phyloP scores from a whole-genome alignment of 2,113 vertebrate genomes.

The Eublepharis macularius region DNA sequence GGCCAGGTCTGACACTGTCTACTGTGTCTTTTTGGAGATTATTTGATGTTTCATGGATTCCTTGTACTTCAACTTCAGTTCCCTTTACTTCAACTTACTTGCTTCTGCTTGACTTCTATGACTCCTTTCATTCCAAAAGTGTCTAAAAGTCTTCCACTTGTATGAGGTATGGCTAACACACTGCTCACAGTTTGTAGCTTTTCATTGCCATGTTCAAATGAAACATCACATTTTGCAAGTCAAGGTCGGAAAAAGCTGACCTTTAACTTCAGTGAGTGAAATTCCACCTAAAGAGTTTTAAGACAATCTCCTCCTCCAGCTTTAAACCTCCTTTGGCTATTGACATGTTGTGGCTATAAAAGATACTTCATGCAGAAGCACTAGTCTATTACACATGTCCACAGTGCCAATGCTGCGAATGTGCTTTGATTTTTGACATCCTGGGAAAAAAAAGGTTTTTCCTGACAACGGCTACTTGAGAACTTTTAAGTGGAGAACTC shows the following conservation, averaged over 20 bases:
- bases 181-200: conserved; percentile 27
- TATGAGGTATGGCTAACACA: not conserved
- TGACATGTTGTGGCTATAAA: conserved; percentile 53
- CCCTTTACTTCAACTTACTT: not conserved
- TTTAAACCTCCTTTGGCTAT: conserved; percentile 58
- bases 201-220: conserved; percentile 46
- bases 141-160: not conserved
- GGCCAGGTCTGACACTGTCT: not conserved
- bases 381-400: not conserved
- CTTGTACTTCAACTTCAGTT: not conserved
- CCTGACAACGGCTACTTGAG: no score
- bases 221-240: conserved; percentile 27
- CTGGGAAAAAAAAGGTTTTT: not conserved
- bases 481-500: no score
- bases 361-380: conserved; percentile 47
- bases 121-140: not conserved
- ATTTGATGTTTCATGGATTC: not conserved
- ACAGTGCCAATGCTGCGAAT: conserved; percentile 8
- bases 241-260: conserved; percentile 20
- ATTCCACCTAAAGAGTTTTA: conserved; percentile 27
- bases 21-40: not conserved
- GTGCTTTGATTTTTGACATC: not conserved
- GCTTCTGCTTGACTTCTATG: not conserved
- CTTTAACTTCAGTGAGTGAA: conserved; percentile 23
- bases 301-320: conserved; percentile 28